Percentiles rank a stretch among this genome's conserved stretches.
phyloP scores from a whole-genome alignment of 2,888 invertebrate species.

The Epistrophe eligans region DNA sequence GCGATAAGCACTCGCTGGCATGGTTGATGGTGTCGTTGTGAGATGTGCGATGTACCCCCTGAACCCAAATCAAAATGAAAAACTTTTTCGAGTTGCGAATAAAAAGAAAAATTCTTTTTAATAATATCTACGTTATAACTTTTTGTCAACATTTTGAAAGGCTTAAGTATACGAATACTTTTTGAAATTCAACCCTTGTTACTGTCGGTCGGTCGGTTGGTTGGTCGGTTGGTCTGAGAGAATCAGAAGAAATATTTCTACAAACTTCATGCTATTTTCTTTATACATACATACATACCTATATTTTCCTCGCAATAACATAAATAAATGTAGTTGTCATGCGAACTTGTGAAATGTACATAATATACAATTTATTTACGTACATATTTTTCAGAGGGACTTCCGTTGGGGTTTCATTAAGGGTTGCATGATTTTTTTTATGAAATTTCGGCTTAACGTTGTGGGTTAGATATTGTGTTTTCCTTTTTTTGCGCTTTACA shows the following conservation, averaged over 20 bases:
- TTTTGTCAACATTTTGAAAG: slow-evolving; percentile 34
- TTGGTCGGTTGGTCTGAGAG: slow-evolving; percentile 1
- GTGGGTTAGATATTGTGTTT: neutral
- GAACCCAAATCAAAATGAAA: slow-evolving; percentile 13
- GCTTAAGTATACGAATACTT: slow-evolving; percentile 8
- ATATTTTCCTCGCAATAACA: neutral
- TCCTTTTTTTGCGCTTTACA: neutral
- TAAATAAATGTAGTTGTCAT: slow-evolving; percentile 21
- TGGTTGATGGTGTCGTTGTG: slow-evolving; percentile 1
- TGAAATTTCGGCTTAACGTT: neutral
- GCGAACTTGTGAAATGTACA: slow-evolving; percentile 5
- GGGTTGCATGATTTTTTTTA: slow-evolving; percentile 5
- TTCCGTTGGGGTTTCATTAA: neutral
- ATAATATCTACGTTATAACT: slow-evolving; percentile 7
- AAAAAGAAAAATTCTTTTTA: neutral
- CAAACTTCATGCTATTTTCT: slow-evolving; percentile 32
- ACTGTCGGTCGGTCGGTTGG: slow-evolving; percentile 13
- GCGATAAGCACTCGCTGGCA: neutral
- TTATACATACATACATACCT: neutral
- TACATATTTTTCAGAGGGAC: neutral
- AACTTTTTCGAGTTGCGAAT: slow-evolving; percentile 9
- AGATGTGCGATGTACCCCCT: neutral
- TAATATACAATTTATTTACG: neutral
- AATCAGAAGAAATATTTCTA: slow-evolving; percentile 25
- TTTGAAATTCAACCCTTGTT: slow-evolving; percentile 24